A percentile compares a stretch with the other conserved stretches of the same genome.
These are phyloP conservation scores for Mongoloraphidia duomilia DNA, from an alignment of 2,888 invertebrate species.

Conservation along the genomic window DNA sequence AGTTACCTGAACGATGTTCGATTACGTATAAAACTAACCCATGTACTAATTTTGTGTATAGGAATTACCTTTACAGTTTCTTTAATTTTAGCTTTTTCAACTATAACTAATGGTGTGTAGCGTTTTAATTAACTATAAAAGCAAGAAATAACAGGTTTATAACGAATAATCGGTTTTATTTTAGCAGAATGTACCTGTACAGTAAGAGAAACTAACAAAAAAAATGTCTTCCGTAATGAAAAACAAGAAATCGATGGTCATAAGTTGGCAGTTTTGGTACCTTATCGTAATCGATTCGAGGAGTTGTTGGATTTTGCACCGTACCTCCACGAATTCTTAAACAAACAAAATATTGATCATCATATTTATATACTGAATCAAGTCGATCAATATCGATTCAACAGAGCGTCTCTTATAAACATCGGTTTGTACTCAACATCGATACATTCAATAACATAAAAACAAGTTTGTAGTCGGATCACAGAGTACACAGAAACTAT, in stretches of 20 bases:
- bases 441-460: no score
- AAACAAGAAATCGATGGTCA: constrained; percentile 25
- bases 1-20: background rate
- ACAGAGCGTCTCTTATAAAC: constrained; percentile 92
- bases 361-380: constrained; percentile 89
- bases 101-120: constrained; percentile 28
- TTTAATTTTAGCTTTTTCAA: constrained; percentile 33
- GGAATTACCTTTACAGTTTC: constrained; percentile 33
- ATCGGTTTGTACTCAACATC: constrained; percentile 40
- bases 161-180: constrained; percentile 2
- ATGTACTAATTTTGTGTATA: constrained; percentile 27
- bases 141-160: background rate
- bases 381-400: constrained; percentile 77
- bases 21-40: constrained; percentile 3
- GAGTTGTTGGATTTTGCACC: constrained; percentile 89
- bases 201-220: constrained; percentile 4
- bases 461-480: no score
- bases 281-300: constrained; percentile 90
- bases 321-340: constrained; percentile 71
- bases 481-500: no score
- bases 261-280: constrained; percentile 77
- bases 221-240: background rate
- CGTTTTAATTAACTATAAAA: background rate
- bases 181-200: constrained; percentile 17
- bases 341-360: constrained; percentile 62